A percentile compares a stretch with the other conserved stretches of the same genome.
phyloP scores from a whole-genome alignment of 2,797 vertebrate genomes.

The Rhinogobio ventralis region DNA sequence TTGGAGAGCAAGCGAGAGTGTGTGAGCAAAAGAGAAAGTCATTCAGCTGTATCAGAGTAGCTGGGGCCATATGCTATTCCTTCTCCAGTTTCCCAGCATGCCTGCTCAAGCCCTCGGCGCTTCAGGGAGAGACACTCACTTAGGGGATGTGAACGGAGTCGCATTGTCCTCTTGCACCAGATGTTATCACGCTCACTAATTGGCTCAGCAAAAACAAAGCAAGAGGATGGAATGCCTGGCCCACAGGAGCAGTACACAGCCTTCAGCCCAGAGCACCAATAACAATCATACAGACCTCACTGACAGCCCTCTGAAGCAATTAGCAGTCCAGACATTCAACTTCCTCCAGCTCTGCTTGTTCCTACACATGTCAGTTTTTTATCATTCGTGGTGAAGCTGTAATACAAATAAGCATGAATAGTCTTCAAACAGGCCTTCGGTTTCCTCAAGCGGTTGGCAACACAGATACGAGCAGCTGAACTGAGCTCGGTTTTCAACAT shows the following conservation, averaged over 20 bases:
- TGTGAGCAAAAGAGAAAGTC: constrained; percentile 33
- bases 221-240: constrained; percentile 73
- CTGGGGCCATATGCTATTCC: constrained; percentile 75
- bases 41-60: constrained; percentile 68
- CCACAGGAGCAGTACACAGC: constrained; percentile 47
- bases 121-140: constrained; percentile 58
- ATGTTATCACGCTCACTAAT: constrained; percentile 79
- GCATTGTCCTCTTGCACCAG: constrained; percentile 79
- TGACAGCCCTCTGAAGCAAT: constrained; percentile 42
- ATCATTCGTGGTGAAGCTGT: neutral
- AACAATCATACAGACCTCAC: constrained; percentile 43
- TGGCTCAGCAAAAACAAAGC: constrained; percentile 80
- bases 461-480: neutral
- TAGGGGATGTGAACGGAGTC: constrained; percentile 67
- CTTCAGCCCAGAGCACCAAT: constrained; percentile 36
- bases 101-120: constrained; percentile 61
- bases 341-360: constrained; percentile 34
- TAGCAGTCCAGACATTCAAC: constrained; percentile 39
- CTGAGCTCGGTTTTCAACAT: constrained; percentile 39
- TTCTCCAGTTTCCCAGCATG: constrained; percentile 69
- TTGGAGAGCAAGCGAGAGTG: neutral
- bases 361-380: constrained; percentile 8
- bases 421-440: constrained; percentile 9
- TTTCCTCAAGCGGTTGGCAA: constrained; percentile 35
- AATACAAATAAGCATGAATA: constrained; percentile 7